Conservation (phyloP, 1,140 invertebrate genomes). For the Coptotermes formosanus region DNA sequence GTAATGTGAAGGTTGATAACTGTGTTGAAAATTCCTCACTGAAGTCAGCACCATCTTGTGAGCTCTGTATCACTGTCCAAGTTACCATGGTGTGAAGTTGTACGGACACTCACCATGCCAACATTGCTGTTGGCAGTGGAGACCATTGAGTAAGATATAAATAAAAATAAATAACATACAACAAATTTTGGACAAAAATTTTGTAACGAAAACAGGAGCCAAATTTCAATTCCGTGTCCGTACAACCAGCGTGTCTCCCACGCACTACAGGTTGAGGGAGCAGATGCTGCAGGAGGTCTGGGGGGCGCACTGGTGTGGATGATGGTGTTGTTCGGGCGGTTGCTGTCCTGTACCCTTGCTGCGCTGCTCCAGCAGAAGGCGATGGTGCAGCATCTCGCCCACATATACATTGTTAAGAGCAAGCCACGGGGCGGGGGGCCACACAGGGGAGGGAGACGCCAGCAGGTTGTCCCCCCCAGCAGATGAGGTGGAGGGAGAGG, state of each 20-base stretch:
- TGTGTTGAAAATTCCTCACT: no score
- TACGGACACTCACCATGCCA: no score
- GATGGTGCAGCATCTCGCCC: slow-evolving; percentile 43
- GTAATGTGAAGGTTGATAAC: no score
- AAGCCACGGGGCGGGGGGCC: slow-evolving; percentile 41
- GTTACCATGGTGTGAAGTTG: no score
- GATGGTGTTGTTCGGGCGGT: slow-evolving; percentile 15
- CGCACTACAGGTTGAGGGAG: slow-evolving; percentile 51
- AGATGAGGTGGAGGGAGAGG: slow-evolving; percentile 36
- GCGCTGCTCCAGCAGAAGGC: slow-evolving; percentile 39
- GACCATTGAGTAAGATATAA: no score
- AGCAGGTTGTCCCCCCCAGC: slow-evolving; percentile 11
- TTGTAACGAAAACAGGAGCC: no score
- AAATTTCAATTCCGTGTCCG: background rate
- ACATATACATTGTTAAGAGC: slow-evolving; percentile 41
- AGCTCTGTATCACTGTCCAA: no score
- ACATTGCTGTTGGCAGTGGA: no score
- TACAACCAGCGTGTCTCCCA: background rate
- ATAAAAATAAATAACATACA: no score
- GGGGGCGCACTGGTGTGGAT: slow-evolving; percentile 30
- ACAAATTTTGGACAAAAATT: no score
- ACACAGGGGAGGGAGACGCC: slow-evolving; percentile 36
- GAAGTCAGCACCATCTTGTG: no score
- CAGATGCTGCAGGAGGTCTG: slow-evolving; percentile 52
- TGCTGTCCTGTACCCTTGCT: background rate